These are phyloP conservation scores for Erythrocebus patas DNA, from an alignment of 2,113 vertebrate genomes.

Conservation along the genomic window DNA sequence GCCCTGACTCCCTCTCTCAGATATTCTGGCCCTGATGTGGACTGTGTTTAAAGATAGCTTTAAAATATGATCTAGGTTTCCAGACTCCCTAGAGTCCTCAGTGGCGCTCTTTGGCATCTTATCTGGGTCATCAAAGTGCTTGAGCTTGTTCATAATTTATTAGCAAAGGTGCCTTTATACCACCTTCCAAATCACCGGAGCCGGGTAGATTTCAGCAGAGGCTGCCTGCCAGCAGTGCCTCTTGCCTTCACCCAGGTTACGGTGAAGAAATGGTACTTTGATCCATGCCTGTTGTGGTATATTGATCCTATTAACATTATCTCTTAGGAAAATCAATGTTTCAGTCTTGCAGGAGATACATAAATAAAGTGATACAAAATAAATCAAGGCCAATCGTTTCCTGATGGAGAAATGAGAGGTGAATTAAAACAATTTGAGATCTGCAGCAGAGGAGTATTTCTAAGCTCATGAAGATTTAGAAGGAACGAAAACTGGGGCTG, in stretches of 20 bases:
- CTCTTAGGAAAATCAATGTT: constrained; percentile 84
- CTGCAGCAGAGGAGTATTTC: background rate
- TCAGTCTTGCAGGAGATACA: constrained; percentile 80
- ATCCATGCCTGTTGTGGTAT: constrained; percentile 78
- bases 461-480: background rate
- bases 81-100: background rate
- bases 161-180: constrained; percentile 66
- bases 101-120: background rate
- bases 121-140: constrained; percentile 67
- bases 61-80: background rate
- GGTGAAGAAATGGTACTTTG: constrained; percentile 77
- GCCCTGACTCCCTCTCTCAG: background rate
- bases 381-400: constrained; percentile 77
- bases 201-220: constrained; percentile 13
- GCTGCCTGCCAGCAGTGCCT: constrained; percentile 47
- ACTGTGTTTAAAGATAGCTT: background rate
- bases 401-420: constrained; percentile 72
- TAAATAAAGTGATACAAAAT: constrained; percentile 82
- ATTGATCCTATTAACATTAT: constrained; percentile 88
- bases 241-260: constrained; percentile 49
- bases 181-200: constrained; percentile 11
- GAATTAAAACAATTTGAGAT: constrained; percentile 43
- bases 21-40: background rate
- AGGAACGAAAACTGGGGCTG: background rate
- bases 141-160: constrained; percentile 65